Conservation (phyloP, 2,797 vertebrate genomes). For the Platalea minor region DNA sequence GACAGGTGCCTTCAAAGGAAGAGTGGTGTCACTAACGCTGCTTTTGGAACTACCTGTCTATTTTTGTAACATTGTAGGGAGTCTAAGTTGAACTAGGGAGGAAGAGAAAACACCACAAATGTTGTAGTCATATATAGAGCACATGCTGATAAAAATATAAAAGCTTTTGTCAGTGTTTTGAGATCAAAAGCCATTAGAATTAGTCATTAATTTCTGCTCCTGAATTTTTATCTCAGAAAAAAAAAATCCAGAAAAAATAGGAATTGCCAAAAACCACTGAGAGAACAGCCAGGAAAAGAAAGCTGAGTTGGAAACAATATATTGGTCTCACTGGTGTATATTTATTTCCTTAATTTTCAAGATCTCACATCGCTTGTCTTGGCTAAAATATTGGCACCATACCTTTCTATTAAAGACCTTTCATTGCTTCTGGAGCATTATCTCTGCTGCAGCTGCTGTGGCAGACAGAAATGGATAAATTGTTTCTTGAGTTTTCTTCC, state of each 20-base stretch:
- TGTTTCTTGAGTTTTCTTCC: not conserved
- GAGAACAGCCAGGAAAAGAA: not conserved
- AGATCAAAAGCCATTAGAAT: not conserved
- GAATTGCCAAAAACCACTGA: not conserved
- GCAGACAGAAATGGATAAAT: not conserved
- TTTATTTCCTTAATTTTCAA: not conserved
- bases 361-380: accelerated
- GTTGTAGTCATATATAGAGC: not conserved
- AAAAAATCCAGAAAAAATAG: not conserved
- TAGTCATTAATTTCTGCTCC: not conserved
- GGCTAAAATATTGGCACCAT: not conserved
- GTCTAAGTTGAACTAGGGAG: not conserved
- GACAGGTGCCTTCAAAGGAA: not conserved
- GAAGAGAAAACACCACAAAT: not conserved
- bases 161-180: not conserved
- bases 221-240: not conserved
- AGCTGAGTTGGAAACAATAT: not conserved
- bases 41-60: not conserved
- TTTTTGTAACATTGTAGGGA: not conserved
- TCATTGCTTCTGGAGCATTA: not conserved
- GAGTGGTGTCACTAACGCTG: not conserved
- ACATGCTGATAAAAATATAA: not conserved
- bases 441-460: not conserved
- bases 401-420: not conserved
- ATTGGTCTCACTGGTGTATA: not conserved